Percentiles rank a stretch among this genome's conserved stretches.
These are phyloP conservation scores for Listrodromus nycthemerus DNA, from an alignment of 2,888 invertebrate genomes.

Conservation along the genomic window DNA sequence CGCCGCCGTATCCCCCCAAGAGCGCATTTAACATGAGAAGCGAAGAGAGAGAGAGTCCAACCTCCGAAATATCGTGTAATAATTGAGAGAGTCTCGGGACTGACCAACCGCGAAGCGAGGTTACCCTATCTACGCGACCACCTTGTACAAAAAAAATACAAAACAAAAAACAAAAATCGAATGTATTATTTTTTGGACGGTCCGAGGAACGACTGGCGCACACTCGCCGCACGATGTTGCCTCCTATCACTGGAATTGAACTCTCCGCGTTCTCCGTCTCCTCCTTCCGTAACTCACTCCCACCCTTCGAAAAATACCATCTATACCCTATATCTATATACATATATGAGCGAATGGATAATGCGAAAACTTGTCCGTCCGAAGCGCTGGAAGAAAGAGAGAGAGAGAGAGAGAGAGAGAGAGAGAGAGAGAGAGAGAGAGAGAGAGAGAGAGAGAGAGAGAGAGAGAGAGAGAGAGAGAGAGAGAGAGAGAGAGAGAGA, in stretches of 20 bases:
- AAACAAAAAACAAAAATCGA: too few relatives aligned
- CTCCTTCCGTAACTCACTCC: conserved; percentile 25
- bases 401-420: background rate
- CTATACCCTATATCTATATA: background rate
- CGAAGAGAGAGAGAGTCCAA: conserved; percentile 66
- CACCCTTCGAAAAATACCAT: background rate
- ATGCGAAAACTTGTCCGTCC: conserved; percentile 11
- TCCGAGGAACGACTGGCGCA: too few relatives aligned
- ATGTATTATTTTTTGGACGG: too few relatives aligned
- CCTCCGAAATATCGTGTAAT: conserved; percentile 76
- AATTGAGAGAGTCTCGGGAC: conserved; percentile 57
- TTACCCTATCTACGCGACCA: background rate
- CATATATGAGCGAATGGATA: background rate
- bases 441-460: background rate
- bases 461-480: background rate
- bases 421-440: background rate
- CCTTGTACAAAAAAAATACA: too few relatives aligned
- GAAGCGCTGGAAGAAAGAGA: conserved; percentile 18
- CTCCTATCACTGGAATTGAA: conserved; percentile 65
- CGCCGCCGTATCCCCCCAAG: conserved; percentile 40
- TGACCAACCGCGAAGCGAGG: conserved; percentile 16
- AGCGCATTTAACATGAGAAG: conserved; percentile 23
- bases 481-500: background rate
- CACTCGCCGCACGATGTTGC: conserved; percentile 11
- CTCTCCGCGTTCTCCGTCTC: conserved; percentile 50